Base-by-base conservation (phyloP, 2,797 vertebrate species). In the Erpetoichthys calabaricus region DNA sequence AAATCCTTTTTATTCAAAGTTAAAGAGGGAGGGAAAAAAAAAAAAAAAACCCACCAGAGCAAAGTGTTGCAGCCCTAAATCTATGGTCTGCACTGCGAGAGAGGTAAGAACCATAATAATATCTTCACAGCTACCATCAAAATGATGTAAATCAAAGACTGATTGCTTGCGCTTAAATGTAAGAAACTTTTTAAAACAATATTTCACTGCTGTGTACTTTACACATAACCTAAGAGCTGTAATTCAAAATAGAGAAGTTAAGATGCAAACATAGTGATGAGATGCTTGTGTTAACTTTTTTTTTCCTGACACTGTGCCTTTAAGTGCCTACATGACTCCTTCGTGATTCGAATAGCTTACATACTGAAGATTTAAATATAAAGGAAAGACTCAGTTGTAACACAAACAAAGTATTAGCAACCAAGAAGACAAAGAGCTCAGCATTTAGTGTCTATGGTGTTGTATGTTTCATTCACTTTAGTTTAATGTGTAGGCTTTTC, bases 71-170 rank as follows among this genome's bases (percentile, higher is more conserved):
- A 74, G 72, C 72, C 58, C 73, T 64, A 63, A 64, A 70, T 62
- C 70, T 59, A 58, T 58, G 4, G 77, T 79, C 80, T 86, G 82
- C 83, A 81, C 62, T 81, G 79, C 76, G 73, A 60, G 59, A 69
- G 64, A 68, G 81, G 82, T 84, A 80, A 83, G 78, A 56, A 60
- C 75, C 25, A 7, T 49, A 5, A 49, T 7, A 49, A 7, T 25
- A 25, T 25, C 74, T 68, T 8, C 59, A 56, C 73, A 65, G 53
- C 64, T 61, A 65, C 61, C 9, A 7, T 7, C 44, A 42, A n/a
- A 59, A 55, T 53, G 53, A 60, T 59, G 63, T 44, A 59, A 59
- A 55, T 55, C 65, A 62, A 9, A 47, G 46, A 6, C 9, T 47
- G 46, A 6, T 7, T 49, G 25, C 25, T 25, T 25, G 2, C 25